phyloP scores from a whole-genome alignment of 1,140 invertebrate genomes.

The Scaptomyza pallida region DNA sequence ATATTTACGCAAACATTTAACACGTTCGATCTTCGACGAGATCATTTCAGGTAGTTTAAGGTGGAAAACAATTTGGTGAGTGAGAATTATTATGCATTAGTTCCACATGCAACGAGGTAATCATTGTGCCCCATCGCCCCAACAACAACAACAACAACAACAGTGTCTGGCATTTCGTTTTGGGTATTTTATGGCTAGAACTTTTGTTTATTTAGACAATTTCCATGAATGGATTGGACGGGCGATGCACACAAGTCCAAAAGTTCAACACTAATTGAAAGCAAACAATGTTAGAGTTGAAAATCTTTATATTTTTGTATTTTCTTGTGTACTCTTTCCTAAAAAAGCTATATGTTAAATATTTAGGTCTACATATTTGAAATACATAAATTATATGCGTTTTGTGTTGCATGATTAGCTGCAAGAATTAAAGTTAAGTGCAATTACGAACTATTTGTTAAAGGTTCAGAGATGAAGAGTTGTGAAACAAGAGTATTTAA shows the following conservation, averaged over 20 bases:
- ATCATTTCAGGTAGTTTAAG: slow-evolving; percentile 43
- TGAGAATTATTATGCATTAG: slow-evolving; percentile 68
- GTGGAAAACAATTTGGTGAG: slow-evolving; percentile 30
- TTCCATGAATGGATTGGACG: slow-evolving; percentile 45
- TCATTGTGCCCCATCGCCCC: slow-evolving; percentile 12
- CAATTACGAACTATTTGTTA: too few species aligned
- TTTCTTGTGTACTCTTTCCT: not conserved
- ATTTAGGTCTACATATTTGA: not conserved
- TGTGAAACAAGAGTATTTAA: not conserved
- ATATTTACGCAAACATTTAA: slow-evolving; percentile 81
- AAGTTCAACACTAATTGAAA: slow-evolving; percentile 76
- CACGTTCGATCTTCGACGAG: slow-evolving; percentile 48
- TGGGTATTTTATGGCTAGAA: slow-evolving; percentile 55
- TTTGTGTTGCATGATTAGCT: not conserved
- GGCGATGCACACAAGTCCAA: slow-evolving; percentile 41
- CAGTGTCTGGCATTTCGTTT: slow-evolving; percentile 34
- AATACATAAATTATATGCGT: not conserved
- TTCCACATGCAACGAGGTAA: slow-evolving; percentile 55
- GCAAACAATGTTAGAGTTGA: slow-evolving; percentile 60
- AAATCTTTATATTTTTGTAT: not conserved
- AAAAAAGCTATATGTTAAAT: not conserved
- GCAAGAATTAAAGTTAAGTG: not conserved
- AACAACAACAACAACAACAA: not conserved
- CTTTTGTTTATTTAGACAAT: slow-evolving; percentile 77
- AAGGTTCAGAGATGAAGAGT: not conserved